Percentiles rank a stretch among this genome's conserved stretches.
Conservation (phyloP, 2,113 vertebrate species). For the Meles meles region DNA sequence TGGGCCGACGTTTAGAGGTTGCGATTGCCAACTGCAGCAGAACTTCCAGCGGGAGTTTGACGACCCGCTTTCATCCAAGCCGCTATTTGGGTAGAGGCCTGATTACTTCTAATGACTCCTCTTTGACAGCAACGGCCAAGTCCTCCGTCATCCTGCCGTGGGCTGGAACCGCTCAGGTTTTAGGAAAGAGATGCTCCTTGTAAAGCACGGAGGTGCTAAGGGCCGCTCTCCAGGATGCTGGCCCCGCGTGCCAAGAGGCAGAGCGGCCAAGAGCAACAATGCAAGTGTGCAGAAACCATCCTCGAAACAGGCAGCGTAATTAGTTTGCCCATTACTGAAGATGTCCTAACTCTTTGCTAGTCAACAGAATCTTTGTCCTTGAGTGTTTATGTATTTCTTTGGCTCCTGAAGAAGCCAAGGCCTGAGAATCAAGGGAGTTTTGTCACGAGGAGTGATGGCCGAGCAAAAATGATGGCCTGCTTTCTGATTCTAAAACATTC, state of each 20-base stretch:
- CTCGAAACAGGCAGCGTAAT: too few relatives aligned
- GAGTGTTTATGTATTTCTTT: background rate
- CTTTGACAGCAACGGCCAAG: conserved; percentile 30
- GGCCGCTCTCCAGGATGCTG: background rate
- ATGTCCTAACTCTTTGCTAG: background rate
- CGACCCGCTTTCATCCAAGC: conserved; percentile 45
- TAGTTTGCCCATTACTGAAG: background rate
- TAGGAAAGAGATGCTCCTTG: background rate
- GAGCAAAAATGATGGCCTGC: background rate
- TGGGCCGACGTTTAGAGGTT: background rate
- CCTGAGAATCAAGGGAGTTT: background rate
- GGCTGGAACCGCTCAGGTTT: conserved; percentile 3
- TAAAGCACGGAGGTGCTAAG: background rate
- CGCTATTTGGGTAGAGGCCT: conserved; percentile 48
- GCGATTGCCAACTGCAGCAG: background rate
- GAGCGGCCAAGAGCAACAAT: background rate
- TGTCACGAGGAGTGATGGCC: background rate
- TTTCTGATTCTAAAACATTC: background rate
- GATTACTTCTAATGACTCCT: conserved; percentile 54
- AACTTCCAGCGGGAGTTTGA: conserved; percentile 48
- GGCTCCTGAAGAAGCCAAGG: background rate
- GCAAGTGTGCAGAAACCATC: background rate
- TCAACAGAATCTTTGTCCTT: conserved; percentile 25
- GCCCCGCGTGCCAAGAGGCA: background rate
- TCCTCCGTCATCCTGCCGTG: conserved; percentile 58